Evolutionary conservation across 2,888 invertebrate genomes (phyloP).

Genomic region (Melinaea menophilus): DNA sequence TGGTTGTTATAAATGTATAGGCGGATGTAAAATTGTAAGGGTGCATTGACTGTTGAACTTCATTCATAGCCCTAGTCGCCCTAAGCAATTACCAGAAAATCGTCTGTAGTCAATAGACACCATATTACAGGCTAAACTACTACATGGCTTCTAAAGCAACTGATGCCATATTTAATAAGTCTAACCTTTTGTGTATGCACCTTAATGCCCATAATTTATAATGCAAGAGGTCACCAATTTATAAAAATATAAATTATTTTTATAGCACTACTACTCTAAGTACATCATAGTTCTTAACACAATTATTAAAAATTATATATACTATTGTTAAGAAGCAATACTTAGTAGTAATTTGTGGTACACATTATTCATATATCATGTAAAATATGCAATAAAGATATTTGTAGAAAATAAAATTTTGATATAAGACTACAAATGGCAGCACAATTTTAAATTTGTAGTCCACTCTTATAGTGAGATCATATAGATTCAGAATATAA

Average conservation of each 20-base stretch:
- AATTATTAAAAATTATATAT: not conserved
- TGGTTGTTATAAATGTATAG: conserved; percentile 48
- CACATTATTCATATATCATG: not conserved
- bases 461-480: not conserved
- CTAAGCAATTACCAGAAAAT: too few species aligned
- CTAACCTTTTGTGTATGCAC: conserved; percentile 27
- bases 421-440: conserved; percentile 2
- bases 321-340: conserved; percentile 3
- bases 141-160: too few species aligned
- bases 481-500: not conserved
- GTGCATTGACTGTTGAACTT: conserved; percentile 1
- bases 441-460: not conserved
- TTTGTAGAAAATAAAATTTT: conserved; percentile 1
- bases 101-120: too few species aligned
- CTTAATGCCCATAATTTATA: conserved; percentile 37
- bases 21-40: conserved; percentile 44
- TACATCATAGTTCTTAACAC: conserved; percentile 1
- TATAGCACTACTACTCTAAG: not conserved
- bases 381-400: not conserved
- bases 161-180: too few species aligned
- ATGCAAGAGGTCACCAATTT: not conserved
- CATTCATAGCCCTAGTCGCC: too few species aligned
- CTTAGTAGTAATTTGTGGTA: not conserved
- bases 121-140: too few species aligned
- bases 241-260: conserved; percentile 5